Conservation (phyloP, 1,140 invertebrate species). For the Phocides pigmalion region DNA sequence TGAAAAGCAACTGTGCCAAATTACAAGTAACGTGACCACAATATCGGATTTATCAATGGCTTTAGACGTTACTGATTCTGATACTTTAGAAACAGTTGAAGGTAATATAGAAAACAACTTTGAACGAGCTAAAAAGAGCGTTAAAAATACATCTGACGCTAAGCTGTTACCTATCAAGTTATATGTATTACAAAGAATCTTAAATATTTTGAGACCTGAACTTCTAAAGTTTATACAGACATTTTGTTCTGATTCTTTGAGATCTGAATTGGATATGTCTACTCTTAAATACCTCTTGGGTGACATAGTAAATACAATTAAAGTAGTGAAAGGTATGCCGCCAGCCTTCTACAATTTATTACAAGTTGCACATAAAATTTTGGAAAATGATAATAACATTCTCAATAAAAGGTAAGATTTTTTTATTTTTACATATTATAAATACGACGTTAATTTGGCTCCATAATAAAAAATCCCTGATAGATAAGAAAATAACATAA, state of each 20-base stretch:
- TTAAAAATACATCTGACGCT: slow-evolving; percentile 42
- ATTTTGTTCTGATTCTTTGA: slow-evolving; percentile 23
- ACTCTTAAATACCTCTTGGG: slow-evolving; percentile 46
- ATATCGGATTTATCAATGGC: slow-evolving; percentile 49
- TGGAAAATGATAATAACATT: slow-evolving; percentile 38
- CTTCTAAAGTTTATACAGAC: slow-evolving; percentile 47
- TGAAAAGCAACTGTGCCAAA: slow-evolving; percentile 53
- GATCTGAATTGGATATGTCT: slow-evolving; percentile 21
- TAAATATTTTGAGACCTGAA: slow-evolving; percentile 54
- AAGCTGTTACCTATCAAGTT: slow-evolving; percentile 68
- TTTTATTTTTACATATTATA: not conserved
- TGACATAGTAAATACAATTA: slow-evolving; percentile 50
- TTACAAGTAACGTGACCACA: slow-evolving; percentile 35
- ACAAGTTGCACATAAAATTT: slow-evolving; percentile 44
- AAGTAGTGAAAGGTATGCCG: slow-evolving; percentile 55
- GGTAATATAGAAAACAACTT: slow-evolving; percentile 42
- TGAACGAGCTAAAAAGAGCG: slow-evolving; percentile 37
- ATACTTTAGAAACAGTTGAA: slow-evolving; percentile 45
- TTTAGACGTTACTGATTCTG: slow-evolving; percentile 57
- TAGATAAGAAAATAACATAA: too few relatives aligned
- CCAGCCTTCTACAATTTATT: slow-evolving; percentile 54
- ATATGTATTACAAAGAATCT: slow-evolving; percentile 69
- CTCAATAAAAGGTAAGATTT: slow-evolving; percentile 42
- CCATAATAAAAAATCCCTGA: too few relatives aligned
- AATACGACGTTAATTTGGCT: too few relatives aligned